phyloP scores from a whole-genome alignment of 2,888 invertebrate species.

The Pinctada fucata region DNA sequence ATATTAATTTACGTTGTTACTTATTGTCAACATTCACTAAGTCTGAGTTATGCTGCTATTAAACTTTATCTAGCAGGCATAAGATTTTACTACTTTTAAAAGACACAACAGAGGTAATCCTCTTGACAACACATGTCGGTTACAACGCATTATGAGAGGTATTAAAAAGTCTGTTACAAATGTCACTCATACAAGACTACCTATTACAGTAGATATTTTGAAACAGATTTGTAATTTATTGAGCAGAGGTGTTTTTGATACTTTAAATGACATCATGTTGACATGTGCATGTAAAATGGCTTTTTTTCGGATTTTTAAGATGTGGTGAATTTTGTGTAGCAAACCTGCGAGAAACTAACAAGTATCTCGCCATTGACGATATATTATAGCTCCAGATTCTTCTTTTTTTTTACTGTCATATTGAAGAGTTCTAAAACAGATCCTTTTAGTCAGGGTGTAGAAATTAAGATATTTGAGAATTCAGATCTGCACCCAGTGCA shows the following conservation, averaged over 20 bases:
- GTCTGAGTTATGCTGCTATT: background rate
- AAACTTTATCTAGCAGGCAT: slow-evolving; percentile 10
- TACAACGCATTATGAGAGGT: slow-evolving; percentile 9
- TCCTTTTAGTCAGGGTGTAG: slow-evolving; percentile 5
- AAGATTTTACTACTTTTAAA: slow-evolving; percentile 10
- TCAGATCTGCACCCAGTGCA: background rate
- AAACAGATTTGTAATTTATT: background rate
- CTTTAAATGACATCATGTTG: slow-evolving; percentile 5
- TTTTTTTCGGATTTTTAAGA: slow-evolving; percentile 5
- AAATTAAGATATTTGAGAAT: slow-evolving; percentile 5
- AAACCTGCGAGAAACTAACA: background rate
- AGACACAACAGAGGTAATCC: background rate
- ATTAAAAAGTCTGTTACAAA: background rate
- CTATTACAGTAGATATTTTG: slow-evolving; percentile 9
- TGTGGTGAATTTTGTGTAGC: background rate
- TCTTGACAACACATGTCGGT: background rate
- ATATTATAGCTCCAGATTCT: background rate
- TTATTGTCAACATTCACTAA: background rate
- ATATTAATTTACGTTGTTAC: slow-evolving; percentile 14
- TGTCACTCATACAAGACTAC: background rate
- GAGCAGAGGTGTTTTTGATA: slow-evolving; percentile 6
- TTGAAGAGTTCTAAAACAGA: slow-evolving; percentile 18
- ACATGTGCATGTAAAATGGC: background rate
- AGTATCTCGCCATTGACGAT: background rate
- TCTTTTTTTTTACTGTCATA: background rate